phyloP scores from a whole-genome alignment of 2,888 invertebrate genomes.

The Agriopis marginaria region DNA sequence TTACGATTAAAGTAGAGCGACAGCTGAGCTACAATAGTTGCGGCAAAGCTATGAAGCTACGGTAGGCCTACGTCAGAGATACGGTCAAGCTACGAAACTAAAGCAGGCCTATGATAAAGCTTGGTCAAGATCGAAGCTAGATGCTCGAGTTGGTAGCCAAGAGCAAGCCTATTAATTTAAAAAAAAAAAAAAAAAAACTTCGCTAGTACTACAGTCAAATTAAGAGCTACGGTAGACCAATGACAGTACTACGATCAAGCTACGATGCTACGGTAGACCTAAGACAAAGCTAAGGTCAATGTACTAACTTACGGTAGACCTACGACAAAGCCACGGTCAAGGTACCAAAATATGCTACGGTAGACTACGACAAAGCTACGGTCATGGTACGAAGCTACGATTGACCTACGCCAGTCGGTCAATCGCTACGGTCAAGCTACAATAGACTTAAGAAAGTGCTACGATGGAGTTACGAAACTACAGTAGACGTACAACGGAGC shows the following conservation, averaged over 20 bases:
- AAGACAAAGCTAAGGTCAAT: background rate
- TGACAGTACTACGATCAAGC: background rate
- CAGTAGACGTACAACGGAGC: background rate
- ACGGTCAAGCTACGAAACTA: no score
- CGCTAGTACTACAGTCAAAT: background rate
- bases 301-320: background rate
- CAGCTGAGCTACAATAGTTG: no score
- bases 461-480: background rate
- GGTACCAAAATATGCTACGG: background rate
- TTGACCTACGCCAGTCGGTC: background rate
- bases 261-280: background rate
- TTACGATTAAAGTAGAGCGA: no score
- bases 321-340: background rate
- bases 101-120: no score
- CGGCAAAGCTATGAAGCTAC: no score
- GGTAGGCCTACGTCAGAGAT: no score
- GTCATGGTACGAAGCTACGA: background rate
- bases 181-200: no score
- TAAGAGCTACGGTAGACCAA: background rate
- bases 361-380: background rate
- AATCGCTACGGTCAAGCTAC: background rate
- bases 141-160: no score
- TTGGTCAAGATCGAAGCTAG: background rate
- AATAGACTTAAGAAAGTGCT: background rate
- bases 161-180: no score